Evolutionary conservation across 2,888 invertebrate genomes (phyloP), one percentile per base, ranked within the genome.

Genomic region (Chymomyza caudatula): DNA sequence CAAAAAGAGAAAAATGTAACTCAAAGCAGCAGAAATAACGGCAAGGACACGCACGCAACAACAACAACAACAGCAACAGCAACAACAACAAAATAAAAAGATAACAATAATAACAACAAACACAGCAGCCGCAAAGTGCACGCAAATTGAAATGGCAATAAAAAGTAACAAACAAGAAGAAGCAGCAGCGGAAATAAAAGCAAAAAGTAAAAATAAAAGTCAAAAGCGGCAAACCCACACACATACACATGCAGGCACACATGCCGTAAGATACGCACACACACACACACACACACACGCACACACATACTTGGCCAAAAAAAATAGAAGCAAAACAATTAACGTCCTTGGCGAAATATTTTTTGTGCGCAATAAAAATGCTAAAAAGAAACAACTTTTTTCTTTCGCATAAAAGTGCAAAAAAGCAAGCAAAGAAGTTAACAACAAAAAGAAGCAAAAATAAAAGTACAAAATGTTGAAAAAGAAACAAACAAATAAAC

Each of bases 311-410:
- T 20, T 20, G 13, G n/a, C 19, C 44, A 22, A 51, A 75, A 82
- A 80, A 83, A 83, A 83, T 83, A 83, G 87, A 87, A 83, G 86
- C 86, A 85, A 83, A 83, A 83, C 83, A 87, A 87, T 83, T 83
- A 87, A 83, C 83, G 83, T 87, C 83, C 83, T 83, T 83, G 83
- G 86, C 78, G 84, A 78, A 75, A 76, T 78, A 69, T 71, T 77
- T 81, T 72, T 67, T 63, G 52, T 71, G 69, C 25, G 43, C 19
- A 51, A 51, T 51, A 51, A 74, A 78, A 77, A 64, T 63, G 64
- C 74, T 74, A 71, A 71, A 84, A 77, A 78, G 59, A 67, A 73
- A 61, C 63, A 66, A 62, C 62, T 69, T 63, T 76, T 77, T 67
- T 65, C 63, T 75, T 67, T 67, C 71, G 74, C 69, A 74, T 68